These are phyloP conservation scores for Macrobrachium nipponense DNA, from an alignment of 1,140 invertebrate genomes.

Conservation along the genomic window DNA sequence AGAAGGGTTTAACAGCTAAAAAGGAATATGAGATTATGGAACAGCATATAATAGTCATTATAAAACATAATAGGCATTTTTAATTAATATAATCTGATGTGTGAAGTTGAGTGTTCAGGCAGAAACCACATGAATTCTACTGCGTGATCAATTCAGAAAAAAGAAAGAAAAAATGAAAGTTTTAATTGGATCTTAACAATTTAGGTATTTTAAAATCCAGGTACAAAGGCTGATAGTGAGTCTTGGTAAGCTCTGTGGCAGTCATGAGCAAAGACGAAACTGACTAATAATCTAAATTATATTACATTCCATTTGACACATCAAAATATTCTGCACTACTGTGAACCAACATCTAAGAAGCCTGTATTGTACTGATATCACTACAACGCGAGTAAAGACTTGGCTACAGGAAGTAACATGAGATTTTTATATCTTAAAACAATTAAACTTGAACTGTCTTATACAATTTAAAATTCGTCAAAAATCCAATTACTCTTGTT, in stretches of 20 bases:
- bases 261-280: conserved; percentile 43
- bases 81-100: too few species aligned
- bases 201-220: conserved; percentile 10
- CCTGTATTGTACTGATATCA: neutral
- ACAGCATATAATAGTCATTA: too few species aligned
- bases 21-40: too few species aligned
- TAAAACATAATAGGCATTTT: too few species aligned
- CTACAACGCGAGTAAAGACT: neutral
- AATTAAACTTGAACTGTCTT: neutral
- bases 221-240: conserved; percentile 27
- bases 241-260: conserved; percentile 52
- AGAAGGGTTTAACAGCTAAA: too few species aligned
- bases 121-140: too few species aligned
- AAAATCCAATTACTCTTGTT: neutral
- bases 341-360: conserved; percentile 22
- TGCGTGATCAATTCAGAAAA: too few species aligned
- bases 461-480: too few species aligned
- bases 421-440: neutral
- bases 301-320: neutral
- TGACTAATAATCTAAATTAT: neutral
- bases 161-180: neutral
- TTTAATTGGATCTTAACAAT: neutral
- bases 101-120: too few species aligned
- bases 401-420: neutral
- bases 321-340: conserved; percentile 29